Conservation (phyloP, 2,888 invertebrate species). For the Aleiodes leptofemur region DNA sequence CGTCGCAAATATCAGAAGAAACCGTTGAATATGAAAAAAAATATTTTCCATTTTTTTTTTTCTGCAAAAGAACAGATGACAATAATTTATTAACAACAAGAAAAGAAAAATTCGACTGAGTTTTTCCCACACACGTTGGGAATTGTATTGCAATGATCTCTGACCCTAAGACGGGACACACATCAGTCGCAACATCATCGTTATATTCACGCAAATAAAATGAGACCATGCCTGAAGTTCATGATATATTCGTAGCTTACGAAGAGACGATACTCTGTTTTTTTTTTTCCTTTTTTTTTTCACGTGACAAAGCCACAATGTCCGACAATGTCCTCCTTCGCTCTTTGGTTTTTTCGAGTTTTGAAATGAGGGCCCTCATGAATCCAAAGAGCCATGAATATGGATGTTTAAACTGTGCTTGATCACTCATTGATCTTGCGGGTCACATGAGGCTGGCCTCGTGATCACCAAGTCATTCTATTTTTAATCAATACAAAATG, state of each 20-base stretch:
- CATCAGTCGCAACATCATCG: constrained; percentile 70
- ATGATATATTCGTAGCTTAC: constrained; percentile 12
- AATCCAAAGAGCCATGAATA: constrained; percentile 47
- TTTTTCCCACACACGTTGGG: constrained; percentile 72
- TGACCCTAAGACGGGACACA: constrained; percentile 68
- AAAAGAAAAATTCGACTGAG: constrained; percentile 57
- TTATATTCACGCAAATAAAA: constrained; percentile 46
- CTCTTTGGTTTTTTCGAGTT: not conserved
- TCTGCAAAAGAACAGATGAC: constrained; percentile 47
- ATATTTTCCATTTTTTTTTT: not conserved
- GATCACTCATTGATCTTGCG: constrained; percentile 72
- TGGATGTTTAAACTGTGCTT: constrained; percentile 49
- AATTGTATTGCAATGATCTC: constrained; percentile 73
- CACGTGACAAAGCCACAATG: constrained; percentile 13
- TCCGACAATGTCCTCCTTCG: constrained; percentile 8
- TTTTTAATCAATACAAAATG: not conserved
- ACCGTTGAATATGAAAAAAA: not conserved
- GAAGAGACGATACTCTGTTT: constrained; percentile 12
- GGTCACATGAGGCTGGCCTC: constrained; percentile 68
- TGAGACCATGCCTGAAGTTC: constrained; percentile 14
- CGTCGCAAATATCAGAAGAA: too few species aligned
- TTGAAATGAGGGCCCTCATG: constrained; percentile 27
- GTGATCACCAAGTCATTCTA: constrained; percentile 35
- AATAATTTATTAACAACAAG: constrained; percentile 63
- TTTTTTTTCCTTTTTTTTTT: not conserved